Percentiles rank a stretch among this genome's conserved stretches.
Evolutionary conservation across 2,888 invertebrate species (phyloP).

Genomic region (Tenthredo scrophulariae): DNA sequence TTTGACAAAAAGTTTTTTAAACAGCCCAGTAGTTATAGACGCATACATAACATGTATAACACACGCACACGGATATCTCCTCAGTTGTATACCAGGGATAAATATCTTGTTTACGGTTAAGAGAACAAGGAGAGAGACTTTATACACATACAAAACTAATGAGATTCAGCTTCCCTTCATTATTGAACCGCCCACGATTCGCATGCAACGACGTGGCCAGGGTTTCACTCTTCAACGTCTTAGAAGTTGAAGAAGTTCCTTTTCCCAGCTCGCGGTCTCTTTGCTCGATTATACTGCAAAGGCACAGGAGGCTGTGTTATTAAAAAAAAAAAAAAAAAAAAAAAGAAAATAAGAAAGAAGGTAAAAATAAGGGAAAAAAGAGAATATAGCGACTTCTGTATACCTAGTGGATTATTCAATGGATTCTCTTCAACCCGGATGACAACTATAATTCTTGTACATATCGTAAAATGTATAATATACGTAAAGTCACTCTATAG

Average conservation of each 20-base stretch:
- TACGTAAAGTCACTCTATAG: slow-evolving; percentile 37
- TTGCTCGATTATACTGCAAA: not conserved
- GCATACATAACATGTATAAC: too few species aligned
- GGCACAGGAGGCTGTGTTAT: not conserved
- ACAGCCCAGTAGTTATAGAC: too few species aligned
- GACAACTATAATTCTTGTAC: not conserved
- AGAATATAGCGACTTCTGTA: not conserved
- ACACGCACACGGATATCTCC: too few species aligned
- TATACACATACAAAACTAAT: slow-evolving; percentile 61
- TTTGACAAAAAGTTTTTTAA: not conserved
- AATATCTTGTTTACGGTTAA: slow-evolving; percentile 54
- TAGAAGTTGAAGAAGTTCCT: not conserved
- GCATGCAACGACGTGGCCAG: slow-evolving; percentile 37
- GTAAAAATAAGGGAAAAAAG: too few species aligned
- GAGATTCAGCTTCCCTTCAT: slow-evolving; percentile 66
- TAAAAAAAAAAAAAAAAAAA: not conserved
- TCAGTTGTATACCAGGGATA: not conserved
- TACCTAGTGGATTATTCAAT: not conserved
- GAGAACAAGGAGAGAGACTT: slow-evolving; percentile 21
- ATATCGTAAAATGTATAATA: not conserved
- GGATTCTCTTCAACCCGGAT: not conserved
- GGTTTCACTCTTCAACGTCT: slow-evolving; percentile 35
- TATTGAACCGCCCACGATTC: slow-evolving; percentile 61
- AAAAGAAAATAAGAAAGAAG: not conserved
- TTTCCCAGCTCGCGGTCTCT: not conserved